Base-by-base conservation (phyloP, 1,140 invertebrate species). In the Bombus pyrosoma region DNA sequence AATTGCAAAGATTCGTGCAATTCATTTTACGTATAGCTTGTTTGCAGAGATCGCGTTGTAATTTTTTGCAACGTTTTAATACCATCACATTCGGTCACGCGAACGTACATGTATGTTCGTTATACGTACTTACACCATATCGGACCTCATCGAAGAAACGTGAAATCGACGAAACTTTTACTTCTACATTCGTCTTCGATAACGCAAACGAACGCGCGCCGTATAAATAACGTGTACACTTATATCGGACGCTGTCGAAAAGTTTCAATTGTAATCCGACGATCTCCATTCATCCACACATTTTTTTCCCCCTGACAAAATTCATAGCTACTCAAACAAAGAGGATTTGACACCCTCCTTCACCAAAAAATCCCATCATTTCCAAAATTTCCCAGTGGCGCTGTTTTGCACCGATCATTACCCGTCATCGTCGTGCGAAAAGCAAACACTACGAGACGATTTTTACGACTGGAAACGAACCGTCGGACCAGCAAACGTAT, bases 351-450 rank as follows among this genome's bases (percentile, higher is more conserved):
- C 12, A 71, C 28, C 25, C 25, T 12, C 37, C 1, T 18, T 9
- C 18, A 9, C 10, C 10, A 10, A 43, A 66, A 18, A 83, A 43
- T 10, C 34, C 28, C 39, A 28, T 25, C 25, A 22, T 47, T 68
- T n/a, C 1, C 47, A 15, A 66, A 68, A 85, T 57, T 85, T 75
- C 77, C 37, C 68, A 8, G 12, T 9, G 39, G 5, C 22, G 15
- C 64, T 34, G 22, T 43, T 32, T 18, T 13, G 13, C 25, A 37
- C 28, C 82, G 74, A 81, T 75, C 73, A 89, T 89, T 84, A 81
- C 32, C 68, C 28, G 32, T 37, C 25, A 0, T 39, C n/a, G 62
- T 59, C 87, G 90, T 91, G 90, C 80, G 90, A 91, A 91, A 88
- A 64, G 74, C 62, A 91, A 91, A 91, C 85, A 91, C 28, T n/a